Base-by-base conservation (phyloP, 2,888 invertebrate species). In the Drosophila neonasuta region DNA sequence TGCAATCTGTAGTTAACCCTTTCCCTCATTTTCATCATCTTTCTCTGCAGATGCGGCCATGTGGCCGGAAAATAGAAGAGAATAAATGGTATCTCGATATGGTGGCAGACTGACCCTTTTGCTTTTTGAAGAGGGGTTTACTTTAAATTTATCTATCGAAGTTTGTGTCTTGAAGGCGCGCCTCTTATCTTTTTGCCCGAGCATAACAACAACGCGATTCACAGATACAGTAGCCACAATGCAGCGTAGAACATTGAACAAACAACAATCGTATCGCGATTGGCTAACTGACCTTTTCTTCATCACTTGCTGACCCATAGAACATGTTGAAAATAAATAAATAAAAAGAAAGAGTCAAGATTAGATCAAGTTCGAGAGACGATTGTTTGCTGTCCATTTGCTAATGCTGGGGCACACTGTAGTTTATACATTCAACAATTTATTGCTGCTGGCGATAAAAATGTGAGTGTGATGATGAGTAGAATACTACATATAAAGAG, bases 251-350 rank as follows among this genome's bases (percentile, higher is more conserved):
- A 44, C 49, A 42, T 51, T 52, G 54, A 56, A 44, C 49, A 65
- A 49, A 44, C 39, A 49, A 44, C 39, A 51, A 57, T 17, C 32
- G 29, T 54, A 71, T 61, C 56, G 52, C 54, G 69, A 66, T 68
- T 68, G 69, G 68, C 46, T 51, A 29, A 41, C 67, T 88, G 89
- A 86, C 89, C 89, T 80, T 76, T 78, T 72, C 77, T 76, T 70
- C 77, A 71, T 79, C 74, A 75, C 77, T 46, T 67, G 65, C 75
- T 89, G 89, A 87, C 77, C 87, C 84, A 77, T 72, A 76, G 67
- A 51, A 64, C 59, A 62, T 56, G 49, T 13, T n/a, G 6, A 46
- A 32, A 57, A 24, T 24, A 36, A 36, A 39, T 36, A 58, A 46
- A 39, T 52, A 68, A 36, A 36, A 49, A 66, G 65, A 69, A 62